Evolutionary conservation across 2,797 vertebrate species (phyloP).

Genomic region (Danio albolineatus): DNA sequence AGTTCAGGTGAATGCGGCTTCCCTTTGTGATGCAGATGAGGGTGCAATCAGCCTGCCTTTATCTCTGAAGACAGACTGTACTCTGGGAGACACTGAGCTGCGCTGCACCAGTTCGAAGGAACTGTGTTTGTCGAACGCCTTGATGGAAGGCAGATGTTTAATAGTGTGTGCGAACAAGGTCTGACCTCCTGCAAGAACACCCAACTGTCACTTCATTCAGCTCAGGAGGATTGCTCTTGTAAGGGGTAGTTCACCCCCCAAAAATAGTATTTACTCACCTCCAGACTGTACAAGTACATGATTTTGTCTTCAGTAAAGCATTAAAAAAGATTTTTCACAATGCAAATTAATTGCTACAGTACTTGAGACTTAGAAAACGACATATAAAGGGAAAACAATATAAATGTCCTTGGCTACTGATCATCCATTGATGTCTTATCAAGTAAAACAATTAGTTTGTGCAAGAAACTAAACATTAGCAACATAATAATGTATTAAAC

Average conservation of each 20-base stretch:
- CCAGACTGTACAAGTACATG: too few relatives aligned
- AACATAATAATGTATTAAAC: too few relatives aligned
- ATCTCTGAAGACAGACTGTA: constrained; percentile 74
- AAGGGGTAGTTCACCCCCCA: not conserved
- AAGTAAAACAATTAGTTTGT: too few relatives aligned
- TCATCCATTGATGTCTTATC: too few relatives aligned
- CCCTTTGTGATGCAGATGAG: constrained; percentile 82
- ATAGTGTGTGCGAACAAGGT: constrained; percentile 65
- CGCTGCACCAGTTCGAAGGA: constrained; percentile 75
- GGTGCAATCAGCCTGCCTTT: constrained; percentile 79
- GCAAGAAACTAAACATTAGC: too few relatives aligned
- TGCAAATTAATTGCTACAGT: too few relatives aligned
- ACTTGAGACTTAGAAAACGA: too few relatives aligned
- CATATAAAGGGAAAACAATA: too few relatives aligned
- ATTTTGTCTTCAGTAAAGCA: too few relatives aligned
- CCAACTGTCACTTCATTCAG: constrained; percentile 44
- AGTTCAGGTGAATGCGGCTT: constrained; percentile 77
- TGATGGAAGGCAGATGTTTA: constrained; percentile 70
- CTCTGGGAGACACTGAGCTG: constrained; percentile 73
- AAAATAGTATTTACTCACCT: not conserved
- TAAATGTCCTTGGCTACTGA: too few relatives aligned
- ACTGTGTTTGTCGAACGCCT: constrained; percentile 72
- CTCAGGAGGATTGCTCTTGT: constrained; percentile 30
- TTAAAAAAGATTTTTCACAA: too few relatives aligned
- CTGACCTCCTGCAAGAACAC: constrained; percentile 78